A percentile compares a stretch with the other conserved stretches of the same genome.
phyloP scores from a whole-genome alignment of 2,113 vertebrate genomes.

The Cyanoderma ruficeps region DNA sequence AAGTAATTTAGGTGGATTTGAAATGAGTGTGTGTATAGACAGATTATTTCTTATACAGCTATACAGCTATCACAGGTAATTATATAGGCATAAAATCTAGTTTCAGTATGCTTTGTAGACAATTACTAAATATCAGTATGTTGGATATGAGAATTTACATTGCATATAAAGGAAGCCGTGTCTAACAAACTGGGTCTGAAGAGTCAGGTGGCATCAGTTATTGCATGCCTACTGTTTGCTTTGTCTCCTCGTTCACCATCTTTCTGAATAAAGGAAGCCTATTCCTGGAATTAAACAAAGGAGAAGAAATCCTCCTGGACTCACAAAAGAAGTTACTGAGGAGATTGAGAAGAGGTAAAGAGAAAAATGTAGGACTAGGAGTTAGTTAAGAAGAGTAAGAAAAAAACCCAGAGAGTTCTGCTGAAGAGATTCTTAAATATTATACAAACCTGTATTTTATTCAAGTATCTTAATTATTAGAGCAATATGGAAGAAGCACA shows the following conservation, averaged over 20 bases:
- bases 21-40: background rate
- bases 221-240: background rate
- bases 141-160: background rate
- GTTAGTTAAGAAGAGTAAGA: background rate
- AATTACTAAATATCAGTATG: background rate
- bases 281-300: background rate
- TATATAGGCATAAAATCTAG: background rate
- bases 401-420: background rate
- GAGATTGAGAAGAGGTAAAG: background rate
- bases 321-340: background rate
- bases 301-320: background rate
- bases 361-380: background rate
- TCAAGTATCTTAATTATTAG: background rate
- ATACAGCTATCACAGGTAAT: background rate
- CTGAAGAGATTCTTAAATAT: background rate
- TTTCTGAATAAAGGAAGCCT: background rate
- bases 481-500: background rate
- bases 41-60: background rate
- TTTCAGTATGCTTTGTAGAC: background rate
- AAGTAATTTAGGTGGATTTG: background rate
- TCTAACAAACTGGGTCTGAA: background rate
- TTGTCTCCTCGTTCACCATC: background rate
- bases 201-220: background rate
- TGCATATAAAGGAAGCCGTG: accelerated
- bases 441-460: background rate